These are phyloP conservation scores for Pentalonia nigronervosa DNA, from an alignment of 1,140 invertebrate genomes.

Conservation along the genomic window DNA sequence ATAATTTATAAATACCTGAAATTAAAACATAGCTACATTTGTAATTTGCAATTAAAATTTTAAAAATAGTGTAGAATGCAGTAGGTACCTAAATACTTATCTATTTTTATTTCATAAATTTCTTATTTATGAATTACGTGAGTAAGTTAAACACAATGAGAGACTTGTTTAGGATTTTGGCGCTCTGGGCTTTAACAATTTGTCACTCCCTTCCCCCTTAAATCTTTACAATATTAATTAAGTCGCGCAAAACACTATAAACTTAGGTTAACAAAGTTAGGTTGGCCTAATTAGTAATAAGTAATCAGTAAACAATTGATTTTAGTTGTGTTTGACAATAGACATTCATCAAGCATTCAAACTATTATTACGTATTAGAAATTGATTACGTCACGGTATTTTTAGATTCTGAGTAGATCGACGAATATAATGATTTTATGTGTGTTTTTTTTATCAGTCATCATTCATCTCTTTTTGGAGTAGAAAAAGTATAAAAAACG, in stretches of 20 bases:
- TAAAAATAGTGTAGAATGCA: background rate
- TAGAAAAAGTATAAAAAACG: too few species aligned
- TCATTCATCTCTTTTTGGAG: too few species aligned
- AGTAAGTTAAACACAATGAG: background rate
- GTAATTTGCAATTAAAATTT: background rate
- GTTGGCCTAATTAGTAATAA: too few species aligned
- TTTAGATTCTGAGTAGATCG: too few species aligned
- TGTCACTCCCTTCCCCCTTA: background rate
- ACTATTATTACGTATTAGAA: too few species aligned
- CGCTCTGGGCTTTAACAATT: background rate
- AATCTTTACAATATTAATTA: background rate
- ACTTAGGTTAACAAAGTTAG: background rate
- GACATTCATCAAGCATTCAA: too few species aligned
- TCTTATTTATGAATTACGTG: background rate
- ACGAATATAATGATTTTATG: too few species aligned
- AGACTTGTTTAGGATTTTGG: background rate
- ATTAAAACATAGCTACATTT: background rate
- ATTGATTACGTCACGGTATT: too few species aligned
- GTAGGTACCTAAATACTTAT: background rate
- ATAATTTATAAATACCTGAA: background rate
- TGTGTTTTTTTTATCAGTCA: too few species aligned
- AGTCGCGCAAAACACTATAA: background rate
- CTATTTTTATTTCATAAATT: too few species aligned
- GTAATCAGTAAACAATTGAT: background rate
- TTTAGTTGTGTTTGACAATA: background rate